These are phyloP conservation scores for Melanostoma mellinum DNA, from an alignment of 2,888 invertebrate genomes.

Conservation along the genomic window DNA sequence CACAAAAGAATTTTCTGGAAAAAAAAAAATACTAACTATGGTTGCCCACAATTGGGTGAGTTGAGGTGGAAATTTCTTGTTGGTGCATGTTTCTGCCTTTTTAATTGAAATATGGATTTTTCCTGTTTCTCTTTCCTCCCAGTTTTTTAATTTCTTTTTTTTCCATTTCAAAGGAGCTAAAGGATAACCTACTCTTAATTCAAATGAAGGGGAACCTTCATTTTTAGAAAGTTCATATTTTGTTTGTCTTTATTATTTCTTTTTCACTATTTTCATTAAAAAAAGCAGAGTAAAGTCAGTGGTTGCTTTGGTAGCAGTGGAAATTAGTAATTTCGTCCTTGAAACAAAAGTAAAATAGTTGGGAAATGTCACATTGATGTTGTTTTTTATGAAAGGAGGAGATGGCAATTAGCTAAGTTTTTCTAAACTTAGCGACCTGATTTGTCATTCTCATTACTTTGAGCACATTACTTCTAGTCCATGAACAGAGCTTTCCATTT, in stretches of 20 bases:
- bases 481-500: too few relatives aligned
- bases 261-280: constrained; percentile 3
- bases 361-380: too few relatives aligned
- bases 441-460: too few relatives aligned
- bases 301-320: neutral
- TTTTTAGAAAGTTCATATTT: constrained; percentile 17
- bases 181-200: constrained; percentile 9
- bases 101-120: constrained; percentile 46
- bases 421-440: too few relatives aligned
- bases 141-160: neutral
- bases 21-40: constrained; percentile 37
- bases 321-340: neutral
- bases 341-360: too few relatives aligned
- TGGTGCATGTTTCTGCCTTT: constrained; percentile 25
- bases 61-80: constrained; percentile 34
- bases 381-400: too few relatives aligned
- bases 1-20: constrained; percentile 1
- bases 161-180: constrained; percentile 2
- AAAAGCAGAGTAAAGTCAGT: neutral
- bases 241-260: constrained; percentile 14
- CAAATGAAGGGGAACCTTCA: constrained; percentile 20
- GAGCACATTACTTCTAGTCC: too few relatives aligned
- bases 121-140: neutral
- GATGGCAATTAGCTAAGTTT: too few relatives aligned
- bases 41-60: constrained; percentile 19